Evolutionary conservation across 2,113 vertebrate species (phyloP).

Genomic region (Brienomyrus brachyistius): DNA sequence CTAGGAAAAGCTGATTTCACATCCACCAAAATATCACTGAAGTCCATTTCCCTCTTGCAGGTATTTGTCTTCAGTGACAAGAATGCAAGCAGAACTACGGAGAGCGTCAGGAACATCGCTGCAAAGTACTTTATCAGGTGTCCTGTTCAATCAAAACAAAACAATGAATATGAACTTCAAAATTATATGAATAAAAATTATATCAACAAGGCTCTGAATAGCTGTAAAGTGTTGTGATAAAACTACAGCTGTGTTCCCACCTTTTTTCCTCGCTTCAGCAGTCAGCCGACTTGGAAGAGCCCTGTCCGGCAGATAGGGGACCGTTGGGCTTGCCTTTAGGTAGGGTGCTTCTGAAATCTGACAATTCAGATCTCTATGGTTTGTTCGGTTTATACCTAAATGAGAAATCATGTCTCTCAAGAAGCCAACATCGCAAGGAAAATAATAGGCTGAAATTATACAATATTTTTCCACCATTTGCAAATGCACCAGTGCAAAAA

Average conservation of each 20-base stretch:
- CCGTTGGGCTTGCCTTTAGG: background rate
- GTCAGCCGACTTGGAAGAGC: background rate
- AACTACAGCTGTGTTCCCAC: background rate
- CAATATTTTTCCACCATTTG: background rate
- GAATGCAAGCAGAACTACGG: background rate
- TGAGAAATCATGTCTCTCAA: background rate
- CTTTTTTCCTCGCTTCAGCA: background rate
- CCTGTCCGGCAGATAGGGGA: background rate
- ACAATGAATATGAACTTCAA: background rate
- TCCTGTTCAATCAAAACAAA: background rate
- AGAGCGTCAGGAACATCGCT: background rate
- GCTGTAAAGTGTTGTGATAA: background rate
- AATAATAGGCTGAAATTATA: background rate
- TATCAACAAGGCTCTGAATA: background rate
- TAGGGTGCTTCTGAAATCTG: background rate
- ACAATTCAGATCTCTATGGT: background rate
- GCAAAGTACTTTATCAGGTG: background rate
- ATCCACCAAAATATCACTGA: conserved; percentile 51
- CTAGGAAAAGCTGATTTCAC: conserved; percentile 49
- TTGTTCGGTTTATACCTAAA: background rate
- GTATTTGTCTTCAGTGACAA: background rate
- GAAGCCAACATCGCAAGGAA: background rate
- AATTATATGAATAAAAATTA: background rate
- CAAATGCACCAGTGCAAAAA: too few relatives aligned
- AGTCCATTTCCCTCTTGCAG: conserved; percentile 45